phyloP scores from a whole-genome alignment of 2,797 vertebrate genomes.

The Sphenodon punctatus region DNA sequence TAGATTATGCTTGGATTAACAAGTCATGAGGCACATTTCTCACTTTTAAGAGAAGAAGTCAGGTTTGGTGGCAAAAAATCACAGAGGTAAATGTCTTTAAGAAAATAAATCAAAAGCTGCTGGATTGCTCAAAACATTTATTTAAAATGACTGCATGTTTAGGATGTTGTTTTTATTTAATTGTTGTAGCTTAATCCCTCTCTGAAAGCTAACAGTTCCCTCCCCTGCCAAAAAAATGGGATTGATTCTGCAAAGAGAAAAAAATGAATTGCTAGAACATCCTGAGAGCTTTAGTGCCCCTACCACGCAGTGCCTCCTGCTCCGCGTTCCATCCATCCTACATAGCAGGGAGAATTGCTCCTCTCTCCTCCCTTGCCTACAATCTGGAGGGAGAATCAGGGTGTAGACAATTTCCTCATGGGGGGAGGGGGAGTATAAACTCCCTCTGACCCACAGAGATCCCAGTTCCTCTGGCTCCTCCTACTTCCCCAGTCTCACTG shows the following conservation, averaged over 20 bases:
- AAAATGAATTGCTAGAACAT: neutral
- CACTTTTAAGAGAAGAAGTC: conserved; percentile 97
- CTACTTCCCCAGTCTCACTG: no score
- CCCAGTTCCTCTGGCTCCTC: no score
- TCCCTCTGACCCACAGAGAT: no score
- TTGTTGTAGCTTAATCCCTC: neutral
- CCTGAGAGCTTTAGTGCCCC: neutral
- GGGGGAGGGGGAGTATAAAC: no score
- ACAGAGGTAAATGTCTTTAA: conserved; percentile 84
- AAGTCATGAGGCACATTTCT: conserved; percentile 97
- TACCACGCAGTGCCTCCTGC: neutral
- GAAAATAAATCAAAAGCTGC: neutral
- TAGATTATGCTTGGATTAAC: conserved; percentile 99
- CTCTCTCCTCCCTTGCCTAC: no score
- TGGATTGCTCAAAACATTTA: neutral
- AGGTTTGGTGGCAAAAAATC: conserved; percentile 96
- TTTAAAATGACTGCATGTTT: neutral
- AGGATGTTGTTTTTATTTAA: neutral
- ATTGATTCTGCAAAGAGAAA: neutral
- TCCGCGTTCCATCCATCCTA: neutral
- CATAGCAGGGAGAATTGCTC: no score
- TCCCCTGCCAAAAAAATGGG: neutral
- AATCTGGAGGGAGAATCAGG: no score
- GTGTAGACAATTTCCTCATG: no score
- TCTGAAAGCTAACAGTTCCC: neutral